Conservation (phyloP, 2,797 vertebrate genomes). For the Chrysocyon brachyurus region DNA sequence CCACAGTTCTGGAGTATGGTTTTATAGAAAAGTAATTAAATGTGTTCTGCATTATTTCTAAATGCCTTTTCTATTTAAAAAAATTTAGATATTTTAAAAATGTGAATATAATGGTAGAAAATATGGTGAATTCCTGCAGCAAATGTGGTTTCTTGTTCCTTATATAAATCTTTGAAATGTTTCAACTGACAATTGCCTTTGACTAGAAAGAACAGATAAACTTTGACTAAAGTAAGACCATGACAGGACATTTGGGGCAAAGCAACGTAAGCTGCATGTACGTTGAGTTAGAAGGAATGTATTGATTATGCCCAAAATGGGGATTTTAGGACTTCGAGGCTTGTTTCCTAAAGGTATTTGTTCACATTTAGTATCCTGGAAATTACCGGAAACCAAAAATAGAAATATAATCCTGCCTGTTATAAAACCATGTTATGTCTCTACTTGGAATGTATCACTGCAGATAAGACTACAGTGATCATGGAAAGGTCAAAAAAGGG, state of each 20-base stretch:
- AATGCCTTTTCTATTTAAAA: slow-evolving; percentile 47
- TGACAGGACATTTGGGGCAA: not conserved
- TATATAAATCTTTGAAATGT: slow-evolving; percentile 33
- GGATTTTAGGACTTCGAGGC: slow-evolving; percentile 45
- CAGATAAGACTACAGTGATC: not conserved
- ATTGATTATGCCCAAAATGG: not conserved
- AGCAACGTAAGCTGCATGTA: not conserved
- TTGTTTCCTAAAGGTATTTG: not conserved
- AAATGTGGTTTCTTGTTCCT: not conserved
- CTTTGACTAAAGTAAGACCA: slow-evolving; percentile 3
- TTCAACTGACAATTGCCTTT: slow-evolving; percentile 22
- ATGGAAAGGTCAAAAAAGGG: not conserved
- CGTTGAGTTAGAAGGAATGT: not conserved
- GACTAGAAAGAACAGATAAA: slow-evolving; percentile 25
- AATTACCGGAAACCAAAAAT: not conserved
- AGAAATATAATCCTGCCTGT: slow-evolving; percentile 5
- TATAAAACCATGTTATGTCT: not conserved
- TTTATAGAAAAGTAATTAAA: slow-evolving; percentile 6
- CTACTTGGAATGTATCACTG: not conserved
- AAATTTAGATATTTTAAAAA: not conserved
- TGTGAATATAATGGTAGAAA: not conserved
- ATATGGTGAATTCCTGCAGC: not conserved
- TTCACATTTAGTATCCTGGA: not conserved
- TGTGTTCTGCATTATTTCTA: slow-evolving; percentile 15
- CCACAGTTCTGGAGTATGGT: not conserved